phyloP scores from a whole-genome alignment of 2,797 vertebrate genomes.

The Natrix natrix region DNA sequence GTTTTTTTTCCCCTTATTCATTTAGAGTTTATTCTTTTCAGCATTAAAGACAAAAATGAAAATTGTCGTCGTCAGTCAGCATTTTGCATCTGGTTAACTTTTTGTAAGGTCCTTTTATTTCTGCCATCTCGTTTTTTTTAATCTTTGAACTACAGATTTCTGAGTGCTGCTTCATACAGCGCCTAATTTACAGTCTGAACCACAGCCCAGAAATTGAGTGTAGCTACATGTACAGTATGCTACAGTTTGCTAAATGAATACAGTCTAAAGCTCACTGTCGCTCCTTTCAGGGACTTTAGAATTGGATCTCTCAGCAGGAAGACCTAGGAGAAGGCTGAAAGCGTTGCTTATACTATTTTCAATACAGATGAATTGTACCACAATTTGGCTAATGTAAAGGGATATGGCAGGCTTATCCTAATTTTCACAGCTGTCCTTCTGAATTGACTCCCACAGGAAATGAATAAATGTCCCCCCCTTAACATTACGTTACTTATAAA shows the following conservation, averaged over 20 bases:
- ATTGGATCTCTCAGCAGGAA: slow-evolving; percentile 46
- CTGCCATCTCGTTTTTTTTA: neutral
- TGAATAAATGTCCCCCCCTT: slow-evolving; percentile 35
- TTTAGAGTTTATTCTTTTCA: neutral
- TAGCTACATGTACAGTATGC: neutral
- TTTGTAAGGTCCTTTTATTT: neutral
- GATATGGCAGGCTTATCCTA: slow-evolving; percentile 51
- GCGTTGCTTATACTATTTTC: slow-evolving; percentile 54
- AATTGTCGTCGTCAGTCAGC: neutral
- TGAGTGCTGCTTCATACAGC: neutral
- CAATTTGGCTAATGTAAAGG: slow-evolving; percentile 52
- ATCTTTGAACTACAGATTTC: neutral
- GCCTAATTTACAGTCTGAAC: slow-evolving; percentile 18
- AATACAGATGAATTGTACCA: slow-evolving; percentile 39
- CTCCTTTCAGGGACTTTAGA: slow-evolving; percentile 26
- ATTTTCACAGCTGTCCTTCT: slow-evolving; percentile 58
- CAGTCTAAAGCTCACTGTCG: accelerated
- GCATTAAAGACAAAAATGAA: neutral
- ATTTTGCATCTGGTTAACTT: neutral
- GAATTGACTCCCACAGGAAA: slow-evolving; percentile 56
- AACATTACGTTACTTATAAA: slow-evolving; percentile 53
- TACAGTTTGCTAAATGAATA: neutral
- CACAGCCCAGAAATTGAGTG: neutral
- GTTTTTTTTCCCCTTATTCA: neutral
- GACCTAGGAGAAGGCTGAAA: slow-evolving; percentile 48